These are phyloP conservation scores for Drosophila serrata DNA, from an alignment of 1,140 invertebrate genomes.

Conservation along the genomic window DNA sequence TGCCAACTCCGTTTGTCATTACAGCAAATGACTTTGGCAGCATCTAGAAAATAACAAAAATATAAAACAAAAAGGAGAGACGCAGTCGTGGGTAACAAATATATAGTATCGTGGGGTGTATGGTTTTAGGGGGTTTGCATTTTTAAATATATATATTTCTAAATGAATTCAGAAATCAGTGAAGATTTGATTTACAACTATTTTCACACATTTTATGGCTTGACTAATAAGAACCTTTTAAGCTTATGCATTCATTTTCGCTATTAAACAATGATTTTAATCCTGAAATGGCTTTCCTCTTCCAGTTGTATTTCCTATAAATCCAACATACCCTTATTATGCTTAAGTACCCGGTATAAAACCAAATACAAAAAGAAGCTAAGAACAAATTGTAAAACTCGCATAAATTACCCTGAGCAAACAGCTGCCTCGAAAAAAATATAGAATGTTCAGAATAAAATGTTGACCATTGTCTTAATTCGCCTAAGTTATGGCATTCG, in stretches of 20 bases:
- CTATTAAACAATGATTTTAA: background rate
- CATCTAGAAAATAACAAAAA: constrained; percentile 12
- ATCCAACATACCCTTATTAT: background rate
- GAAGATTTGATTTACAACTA: background rate
- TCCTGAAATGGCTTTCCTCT: background rate
- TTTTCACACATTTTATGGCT: too few species aligned
- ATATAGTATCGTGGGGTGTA: background rate
- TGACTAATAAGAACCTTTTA: too few species aligned
- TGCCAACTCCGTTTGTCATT: constrained; percentile 72
- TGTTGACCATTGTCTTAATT: constrained; percentile 68
- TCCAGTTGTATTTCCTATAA: too few species aligned
- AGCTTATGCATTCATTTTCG: too few species aligned
- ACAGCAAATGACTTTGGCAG: constrained; percentile 65
- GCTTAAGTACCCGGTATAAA: background rate
- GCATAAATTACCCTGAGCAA: constrained; percentile 30
- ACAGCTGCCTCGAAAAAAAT: constrained; percentile 33
- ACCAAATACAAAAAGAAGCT: constrained; percentile 2
- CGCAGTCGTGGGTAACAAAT: background rate
- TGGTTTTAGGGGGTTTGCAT: background rate
- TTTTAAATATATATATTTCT: background rate
- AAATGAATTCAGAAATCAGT: too few species aligned
- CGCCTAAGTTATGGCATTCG: constrained; percentile 65
- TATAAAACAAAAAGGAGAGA: constrained; percentile 3
- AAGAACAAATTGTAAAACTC: constrained; percentile 24
- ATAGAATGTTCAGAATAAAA: constrained; percentile 7